Evolutionary conservation across 2,797 vertebrate genomes (phyloP), one percentile per base, ranked within the genome.

Genomic region (Helarctos malayanus): DNA sequence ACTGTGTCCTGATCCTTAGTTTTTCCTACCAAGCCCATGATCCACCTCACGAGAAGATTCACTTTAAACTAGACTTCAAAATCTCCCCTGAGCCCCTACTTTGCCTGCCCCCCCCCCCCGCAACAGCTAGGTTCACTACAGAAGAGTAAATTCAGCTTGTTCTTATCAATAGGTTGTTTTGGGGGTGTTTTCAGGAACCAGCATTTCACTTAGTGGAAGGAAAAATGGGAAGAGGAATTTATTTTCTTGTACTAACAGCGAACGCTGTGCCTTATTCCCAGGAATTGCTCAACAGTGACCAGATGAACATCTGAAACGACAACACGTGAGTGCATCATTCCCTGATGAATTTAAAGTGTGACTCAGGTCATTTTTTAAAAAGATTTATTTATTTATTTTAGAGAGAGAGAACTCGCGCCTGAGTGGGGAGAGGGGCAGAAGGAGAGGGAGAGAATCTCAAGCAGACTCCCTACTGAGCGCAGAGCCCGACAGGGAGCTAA

Each of bases 31-130:
- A 78, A 69, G 16, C 9, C 59, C n/a, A 35, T 5, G 16, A 16
- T 5, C 52, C 3, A 52, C 21, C 2, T 1, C 16, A n/a, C 0
- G 49, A 15, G 86, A 75, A 85, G 65, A 59, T 29, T 69, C 18
- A 85, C 7, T 29, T 92, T 86, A 56, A 85, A 82, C 32, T 21
- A 32, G 86, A 90, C 27, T 87, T 89, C 68, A 73, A 19, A 82
- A 57, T 56, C 54, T 79, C 11, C 1, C 82, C 71, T 27, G 15
- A 59, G 2, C 57, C 13, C 2, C 13, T 92, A 16, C 41, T 47
- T 86, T 61, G 27, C 11, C 13, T 52, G 32, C 14, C 9, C 21
- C 1, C 14, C 82, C 52, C 73, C 14, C 82, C 52, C 79, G 19
- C 81, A 82, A 69, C 69, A 11, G n/a, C n/a, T 80, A n/a, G 11